Evolutionary conservation across 2,797 vertebrate genomes (phyloP).

Genomic region (Syngnathus acus): DNA sequence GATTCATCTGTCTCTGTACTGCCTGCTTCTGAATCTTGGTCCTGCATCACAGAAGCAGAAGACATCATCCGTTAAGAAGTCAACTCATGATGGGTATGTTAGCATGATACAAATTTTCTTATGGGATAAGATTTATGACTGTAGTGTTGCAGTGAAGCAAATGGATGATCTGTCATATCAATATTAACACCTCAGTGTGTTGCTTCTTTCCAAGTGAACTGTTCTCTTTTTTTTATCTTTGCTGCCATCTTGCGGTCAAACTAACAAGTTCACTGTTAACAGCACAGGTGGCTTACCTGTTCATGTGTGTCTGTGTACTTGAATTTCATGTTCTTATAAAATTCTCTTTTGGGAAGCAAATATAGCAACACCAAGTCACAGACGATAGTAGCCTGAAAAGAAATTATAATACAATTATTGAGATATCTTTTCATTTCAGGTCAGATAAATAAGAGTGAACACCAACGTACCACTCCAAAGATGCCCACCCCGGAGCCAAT

Average conservation of each 20-base stretch:
- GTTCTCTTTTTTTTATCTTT: constrained; percentile 18
- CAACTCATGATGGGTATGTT: neutral
- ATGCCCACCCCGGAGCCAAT: constrained; percentile 97
- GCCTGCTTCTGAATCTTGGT: constrained; percentile 39
- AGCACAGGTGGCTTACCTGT: constrained; percentile 45
- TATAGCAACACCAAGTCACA: constrained; percentile 89
- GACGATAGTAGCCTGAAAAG: constrained; percentile 85
- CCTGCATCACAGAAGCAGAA: constrained; percentile 37
- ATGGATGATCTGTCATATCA: neutral
- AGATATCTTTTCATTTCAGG: neutral
- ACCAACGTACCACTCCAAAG: constrained; percentile 88
- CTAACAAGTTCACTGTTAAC: neutral
- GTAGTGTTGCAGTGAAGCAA: neutral
- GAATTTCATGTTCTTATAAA: constrained; percentile 96
- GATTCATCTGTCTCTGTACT: constrained; percentile 30
- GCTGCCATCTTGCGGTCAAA: constrained; percentile 51
- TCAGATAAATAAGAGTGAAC: neutral
- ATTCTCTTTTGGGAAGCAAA: constrained; percentile 83
- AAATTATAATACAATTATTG: neutral
- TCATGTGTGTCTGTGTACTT: constrained; percentile 71
- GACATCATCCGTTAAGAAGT: constrained; percentile 8
- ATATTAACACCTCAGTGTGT: neutral
- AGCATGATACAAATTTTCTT: too few relatives aligned
- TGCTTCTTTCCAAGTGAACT: neutral
- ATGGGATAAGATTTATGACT: neutral